A percentile compares a stretch with the other conserved stretches of the same genome.
Evolutionary conservation across 2,113 vertebrate species (phyloP).

Genomic region (Apistogramma diplotaenia): DNA sequence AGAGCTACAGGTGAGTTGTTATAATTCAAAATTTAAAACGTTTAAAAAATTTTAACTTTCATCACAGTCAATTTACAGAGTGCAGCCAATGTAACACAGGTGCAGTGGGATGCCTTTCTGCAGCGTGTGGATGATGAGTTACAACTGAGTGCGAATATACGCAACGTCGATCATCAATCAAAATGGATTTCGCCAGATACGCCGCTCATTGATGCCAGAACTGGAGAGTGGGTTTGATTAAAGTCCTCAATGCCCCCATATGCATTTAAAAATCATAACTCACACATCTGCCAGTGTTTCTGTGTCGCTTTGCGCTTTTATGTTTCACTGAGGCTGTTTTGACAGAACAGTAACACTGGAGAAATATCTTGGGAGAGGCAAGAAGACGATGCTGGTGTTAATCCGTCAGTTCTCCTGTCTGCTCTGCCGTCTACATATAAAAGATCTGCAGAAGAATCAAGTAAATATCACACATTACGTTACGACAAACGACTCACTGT

Average conservation of each 20-base stretch:
- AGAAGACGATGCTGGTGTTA: slow-evolving; percentile 50
- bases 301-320: not conserved
- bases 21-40: not conserved
- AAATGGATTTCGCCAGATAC: slow-evolving; percentile 21
- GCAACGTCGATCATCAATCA: not conserved
- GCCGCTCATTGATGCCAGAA: slow-evolving; percentile 40
- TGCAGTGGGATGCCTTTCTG: slow-evolving; percentile 58
- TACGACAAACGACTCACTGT: not conserved
- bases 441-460: slow-evolving; percentile 54
- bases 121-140: slow-evolving; percentile 48
- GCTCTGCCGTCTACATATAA: slow-evolving; percentile 46
- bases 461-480: not conserved
- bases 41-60: not conserved
- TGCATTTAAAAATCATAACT: not conserved
- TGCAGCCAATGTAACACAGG: slow-evolving; percentile 28
- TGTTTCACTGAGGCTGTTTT: not conserved
- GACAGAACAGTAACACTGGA: slow-evolving; percentile 27
- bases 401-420: slow-evolving; percentile 60
- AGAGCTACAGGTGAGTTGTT: slow-evolving; percentile 39
- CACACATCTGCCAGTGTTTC: not conserved
- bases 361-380: slow-evolving; percentile 36
- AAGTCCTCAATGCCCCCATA: not conserved
- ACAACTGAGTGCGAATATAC: not conserved
- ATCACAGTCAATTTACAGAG: not conserved
- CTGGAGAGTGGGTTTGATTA: slow-evolving; percentile 36